Evolutionary conservation across 2,888 invertebrate species (phyloP).

Genomic region (Synergus laeviventris): DNA sequence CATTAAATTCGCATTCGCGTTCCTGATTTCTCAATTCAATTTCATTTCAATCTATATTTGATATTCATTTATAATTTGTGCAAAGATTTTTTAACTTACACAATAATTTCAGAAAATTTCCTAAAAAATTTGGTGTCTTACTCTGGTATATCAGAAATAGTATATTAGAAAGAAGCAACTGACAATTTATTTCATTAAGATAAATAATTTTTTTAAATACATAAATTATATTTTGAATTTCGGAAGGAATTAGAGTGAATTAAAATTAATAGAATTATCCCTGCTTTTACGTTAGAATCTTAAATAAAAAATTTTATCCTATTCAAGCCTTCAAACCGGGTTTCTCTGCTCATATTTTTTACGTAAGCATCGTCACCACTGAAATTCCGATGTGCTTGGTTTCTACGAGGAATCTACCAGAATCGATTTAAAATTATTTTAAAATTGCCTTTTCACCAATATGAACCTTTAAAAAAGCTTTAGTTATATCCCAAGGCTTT

Average conservation of each 20-base stretch:
- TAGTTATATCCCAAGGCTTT: conserved; percentile 30
- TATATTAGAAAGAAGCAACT: too few species aligned
- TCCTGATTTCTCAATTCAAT: neutral
- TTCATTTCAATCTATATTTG: neutral
- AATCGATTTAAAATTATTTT: conserved; percentile 15
- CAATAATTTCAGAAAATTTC: neutral
- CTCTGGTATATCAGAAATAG: too few species aligned
- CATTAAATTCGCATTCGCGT: neutral
- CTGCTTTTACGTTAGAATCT: too few species aligned
- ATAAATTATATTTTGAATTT: too few species aligned
- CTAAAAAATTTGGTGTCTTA: too few species aligned
- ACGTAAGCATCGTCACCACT: neutral
- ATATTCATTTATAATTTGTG: neutral
- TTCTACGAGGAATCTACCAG: neutral
- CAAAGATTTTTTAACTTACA: neutral
- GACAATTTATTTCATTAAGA: too few species aligned
- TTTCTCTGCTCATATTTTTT: too few species aligned
- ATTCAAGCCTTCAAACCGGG: too few species aligned
- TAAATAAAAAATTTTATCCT: too few species aligned
- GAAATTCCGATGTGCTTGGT: neutral
- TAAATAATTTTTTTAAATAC: too few species aligned
- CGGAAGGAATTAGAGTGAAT: too few species aligned
- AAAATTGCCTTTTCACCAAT: conserved; percentile 17
- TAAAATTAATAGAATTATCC: too few species aligned
- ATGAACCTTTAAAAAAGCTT: conserved; percentile 24